Percentiles rank a stretch among this genome's conserved stretches.
Evolutionary conservation across 2,888 invertebrate genomes (phyloP).

Genomic region (Drosophila suboccidentalis): DNA sequence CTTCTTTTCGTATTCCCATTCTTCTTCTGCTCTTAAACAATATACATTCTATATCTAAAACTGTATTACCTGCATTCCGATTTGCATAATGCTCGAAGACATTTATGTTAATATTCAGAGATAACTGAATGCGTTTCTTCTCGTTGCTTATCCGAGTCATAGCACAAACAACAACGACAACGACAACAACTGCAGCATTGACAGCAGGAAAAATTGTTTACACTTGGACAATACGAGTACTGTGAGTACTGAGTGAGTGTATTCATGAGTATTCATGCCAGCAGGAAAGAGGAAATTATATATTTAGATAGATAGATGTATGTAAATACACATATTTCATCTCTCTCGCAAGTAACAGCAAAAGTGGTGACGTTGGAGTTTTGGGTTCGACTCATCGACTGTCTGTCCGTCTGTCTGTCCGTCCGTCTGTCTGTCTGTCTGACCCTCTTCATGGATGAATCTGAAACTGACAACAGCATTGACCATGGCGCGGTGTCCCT

Average conservation of each 20-base stretch:
- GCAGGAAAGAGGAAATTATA: slow-evolving; percentile 36
- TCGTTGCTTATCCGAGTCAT: slow-evolving; percentile 41
- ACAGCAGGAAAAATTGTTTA: slow-evolving; percentile 28
- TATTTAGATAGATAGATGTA: slow-evolving; percentile 2
- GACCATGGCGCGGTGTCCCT: slow-evolving; percentile 21
- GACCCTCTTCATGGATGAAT: slow-evolving; percentile 34
- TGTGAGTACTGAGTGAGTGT: slow-evolving; percentile 9
- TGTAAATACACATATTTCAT: slow-evolving; percentile 5
- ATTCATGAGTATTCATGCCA: slow-evolving; percentile 30
- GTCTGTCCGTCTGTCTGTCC: neutral
- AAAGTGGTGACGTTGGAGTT: slow-evolving; percentile 19
- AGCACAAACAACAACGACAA: slow-evolving; percentile 45
- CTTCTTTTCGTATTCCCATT: neutral
- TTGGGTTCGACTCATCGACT: slow-evolving; percentile 5
- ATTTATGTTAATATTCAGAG: slow-evolving; percentile 57
- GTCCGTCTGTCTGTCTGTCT: neutral
- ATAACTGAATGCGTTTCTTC: slow-evolving; percentile 41
- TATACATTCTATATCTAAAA: neutral
- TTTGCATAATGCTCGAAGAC: slow-evolving; percentile 30
- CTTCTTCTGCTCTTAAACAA: neutral
- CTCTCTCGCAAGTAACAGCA: slow-evolving; percentile 24
- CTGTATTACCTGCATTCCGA: slow-evolving; percentile 25
- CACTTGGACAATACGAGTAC: slow-evolving; percentile 16
- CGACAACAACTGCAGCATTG: slow-evolving; percentile 22
- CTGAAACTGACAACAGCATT: slow-evolving; percentile 28